These are phyloP conservation scores for Spinibarbus caldwelli DNA, from an alignment of 2,797 vertebrate species.

Conservation along the genomic window DNA sequence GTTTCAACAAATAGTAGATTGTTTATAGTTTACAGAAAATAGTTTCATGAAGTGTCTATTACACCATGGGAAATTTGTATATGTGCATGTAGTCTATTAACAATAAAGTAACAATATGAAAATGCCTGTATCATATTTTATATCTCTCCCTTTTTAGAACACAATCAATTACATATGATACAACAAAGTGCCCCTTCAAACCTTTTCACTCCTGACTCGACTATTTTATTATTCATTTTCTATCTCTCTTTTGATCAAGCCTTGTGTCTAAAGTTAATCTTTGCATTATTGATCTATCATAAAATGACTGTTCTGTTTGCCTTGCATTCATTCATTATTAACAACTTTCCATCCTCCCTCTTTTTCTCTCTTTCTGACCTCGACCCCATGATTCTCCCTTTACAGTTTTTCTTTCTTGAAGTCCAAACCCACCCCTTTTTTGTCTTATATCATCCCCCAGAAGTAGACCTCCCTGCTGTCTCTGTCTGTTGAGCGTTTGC, in stretches of 20 bases:
- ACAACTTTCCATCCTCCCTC: background rate
- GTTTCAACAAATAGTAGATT: too few relatives aligned
- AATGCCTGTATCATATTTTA: background rate
- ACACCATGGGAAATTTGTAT: background rate
- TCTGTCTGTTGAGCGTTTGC: background rate
- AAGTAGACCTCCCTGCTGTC: background rate
- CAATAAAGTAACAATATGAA: background rate
- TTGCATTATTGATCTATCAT: conserved; percentile 15
- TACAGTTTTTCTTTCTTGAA: background rate
- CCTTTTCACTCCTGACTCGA: background rate
- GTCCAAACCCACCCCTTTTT: background rate
- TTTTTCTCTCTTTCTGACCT: background rate
- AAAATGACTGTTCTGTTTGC: conserved; percentile 13
- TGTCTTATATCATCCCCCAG: background rate
- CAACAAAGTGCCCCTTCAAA: background rate
- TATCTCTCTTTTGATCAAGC: background rate
- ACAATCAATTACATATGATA: background rate
- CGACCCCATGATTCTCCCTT: background rate
- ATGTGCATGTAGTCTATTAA: background rate
- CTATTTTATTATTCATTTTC: background rate
- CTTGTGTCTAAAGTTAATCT: background rate
- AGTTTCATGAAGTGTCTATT: too few relatives aligned
- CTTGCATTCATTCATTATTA: conserved; percentile 12
- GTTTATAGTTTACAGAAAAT: too few relatives aligned
- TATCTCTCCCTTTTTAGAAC: background rate